Percentiles rank a stretch among this genome's conserved stretches.
Evolutionary conservation across 2,888 invertebrate genomes (phyloP).

Genomic region (Calephelis perditalis): DNA sequence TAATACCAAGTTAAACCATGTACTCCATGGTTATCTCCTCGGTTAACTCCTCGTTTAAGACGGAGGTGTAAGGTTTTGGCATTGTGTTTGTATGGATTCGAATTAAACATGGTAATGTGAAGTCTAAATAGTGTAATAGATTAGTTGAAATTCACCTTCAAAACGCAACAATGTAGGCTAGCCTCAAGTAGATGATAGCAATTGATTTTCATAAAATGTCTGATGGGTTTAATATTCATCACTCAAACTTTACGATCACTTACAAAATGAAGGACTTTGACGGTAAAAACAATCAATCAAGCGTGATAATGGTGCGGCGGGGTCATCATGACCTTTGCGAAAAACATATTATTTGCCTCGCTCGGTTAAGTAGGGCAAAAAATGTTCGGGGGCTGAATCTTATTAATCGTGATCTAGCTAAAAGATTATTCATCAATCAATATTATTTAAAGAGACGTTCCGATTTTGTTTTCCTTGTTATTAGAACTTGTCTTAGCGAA

Average conservation of each 20-base stretch:
- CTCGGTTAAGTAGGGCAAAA: constrained; percentile 62
- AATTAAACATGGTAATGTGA: too few relatives aligned
- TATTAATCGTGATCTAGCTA: constrained; percentile 55
- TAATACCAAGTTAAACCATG: too few relatives aligned
- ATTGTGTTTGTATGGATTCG: too few relatives aligned
- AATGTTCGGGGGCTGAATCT: constrained; percentile 44
- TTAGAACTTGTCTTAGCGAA: background rate
- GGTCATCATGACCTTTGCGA: constrained; percentile 51
- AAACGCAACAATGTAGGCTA: background rate
- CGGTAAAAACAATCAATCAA: constrained; percentile 55
- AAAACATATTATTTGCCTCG: constrained; percentile 53
- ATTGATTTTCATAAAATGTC: constrained; percentile 1
- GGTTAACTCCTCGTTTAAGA: too few relatives aligned
- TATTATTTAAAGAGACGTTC: constrained; percentile 22
- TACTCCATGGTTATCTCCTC: too few relatives aligned
- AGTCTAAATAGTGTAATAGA: too few relatives aligned
- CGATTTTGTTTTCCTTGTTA: background rate
- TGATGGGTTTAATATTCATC: constrained; percentile 11
- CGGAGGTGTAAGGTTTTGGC: too few relatives aligned
- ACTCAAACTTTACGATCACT: constrained; percentile 12
- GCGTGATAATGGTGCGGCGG: constrained; percentile 60
- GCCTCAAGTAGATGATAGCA: background rate
- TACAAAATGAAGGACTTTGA: constrained; percentile 13
- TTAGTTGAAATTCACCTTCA: background rate
- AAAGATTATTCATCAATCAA: constrained; percentile 31